Evolutionary conservation across 2,888 invertebrate species (phyloP).

Genomic region (Sipunculus nudus): DNA sequence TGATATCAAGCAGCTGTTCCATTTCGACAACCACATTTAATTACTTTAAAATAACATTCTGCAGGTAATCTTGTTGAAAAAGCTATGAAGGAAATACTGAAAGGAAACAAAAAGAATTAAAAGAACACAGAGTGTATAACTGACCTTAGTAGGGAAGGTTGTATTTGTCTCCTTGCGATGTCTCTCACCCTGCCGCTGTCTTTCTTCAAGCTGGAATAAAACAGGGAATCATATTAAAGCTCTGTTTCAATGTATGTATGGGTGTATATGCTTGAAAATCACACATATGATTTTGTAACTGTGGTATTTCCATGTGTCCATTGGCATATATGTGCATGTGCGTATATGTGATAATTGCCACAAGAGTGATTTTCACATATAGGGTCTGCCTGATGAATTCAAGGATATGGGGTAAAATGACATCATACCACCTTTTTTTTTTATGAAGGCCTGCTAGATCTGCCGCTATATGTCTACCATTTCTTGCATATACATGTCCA

Average conservation of each 20-base stretch:
- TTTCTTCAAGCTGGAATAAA: slow-evolving; percentile 58
- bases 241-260: too few species aligned
- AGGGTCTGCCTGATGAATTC: too few species aligned
- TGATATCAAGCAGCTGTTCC: background rate
- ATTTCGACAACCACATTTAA: background rate
- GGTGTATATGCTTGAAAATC: too few species aligned
- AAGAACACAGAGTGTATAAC: background rate
- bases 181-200: slow-evolving; percentile 62
- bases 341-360: too few species aligned
- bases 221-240: background rate
- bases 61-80: background rate
- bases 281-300: too few species aligned
- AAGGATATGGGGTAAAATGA: too few species aligned
- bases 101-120: background rate
- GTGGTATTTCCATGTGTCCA: background rate
- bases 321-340: too few species aligned
- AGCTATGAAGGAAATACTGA: background rate
- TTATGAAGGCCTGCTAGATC: too few species aligned
- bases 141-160: slow-evolving; percentile 59
- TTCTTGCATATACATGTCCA: background rate
- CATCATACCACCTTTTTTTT: too few species aligned
- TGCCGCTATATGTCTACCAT: background rate
- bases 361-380: too few species aligned
- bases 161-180: slow-evolving; percentile 57
- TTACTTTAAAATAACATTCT: background rate